A percentile compares a stretch with the other conserved stretches of the same genome.
phyloP scores from a whole-genome alignment of 1,140 invertebrate genomes.

The Leptinotarsa defecta region DNA sequence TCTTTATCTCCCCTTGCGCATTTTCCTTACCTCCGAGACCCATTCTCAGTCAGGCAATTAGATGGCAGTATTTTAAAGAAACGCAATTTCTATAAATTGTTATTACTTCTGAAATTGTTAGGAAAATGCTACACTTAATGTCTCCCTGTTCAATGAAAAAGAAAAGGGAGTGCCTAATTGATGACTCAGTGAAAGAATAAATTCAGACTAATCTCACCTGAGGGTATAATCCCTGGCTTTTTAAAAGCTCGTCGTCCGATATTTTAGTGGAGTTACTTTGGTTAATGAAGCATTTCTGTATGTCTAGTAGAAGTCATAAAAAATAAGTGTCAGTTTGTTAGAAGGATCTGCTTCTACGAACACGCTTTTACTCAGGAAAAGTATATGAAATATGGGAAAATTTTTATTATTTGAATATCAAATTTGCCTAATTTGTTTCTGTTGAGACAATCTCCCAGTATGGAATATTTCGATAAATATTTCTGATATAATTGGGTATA shows the following conservation, averaged over 20 bases:
- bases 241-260: conserved; percentile 32
- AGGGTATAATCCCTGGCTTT: conserved; percentile 33
- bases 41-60: conserved; percentile 48
- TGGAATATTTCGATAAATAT: too few relatives aligned
- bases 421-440: too few relatives aligned
- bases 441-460: too few relatives aligned
- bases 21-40: conserved; percentile 40
- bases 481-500: too few relatives aligned
- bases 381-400: neutral
- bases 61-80: conserved; percentile 43
- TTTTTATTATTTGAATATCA: too few relatives aligned
- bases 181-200: conserved; percentile 35
- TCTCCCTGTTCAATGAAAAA: conserved; percentile 38
- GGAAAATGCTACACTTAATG: conserved; percentile 26
- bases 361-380: neutral
- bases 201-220: conserved; percentile 38
- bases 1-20: conserved; percentile 21
- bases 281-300: conserved; percentile 32
- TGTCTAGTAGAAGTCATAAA: conserved; percentile 18
- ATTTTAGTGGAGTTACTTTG: conserved; percentile 35
- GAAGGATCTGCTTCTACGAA: neutral
- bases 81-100: conserved; percentile 48
- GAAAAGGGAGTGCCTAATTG: conserved; percentile 36
- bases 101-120: conserved; percentile 38
- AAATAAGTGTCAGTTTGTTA: conserved; percentile 26